These are phyloP conservation scores for Bolborhynchus lineola DNA, from an alignment of 2,113 vertebrate genomes.

Conservation along the genomic window DNA sequence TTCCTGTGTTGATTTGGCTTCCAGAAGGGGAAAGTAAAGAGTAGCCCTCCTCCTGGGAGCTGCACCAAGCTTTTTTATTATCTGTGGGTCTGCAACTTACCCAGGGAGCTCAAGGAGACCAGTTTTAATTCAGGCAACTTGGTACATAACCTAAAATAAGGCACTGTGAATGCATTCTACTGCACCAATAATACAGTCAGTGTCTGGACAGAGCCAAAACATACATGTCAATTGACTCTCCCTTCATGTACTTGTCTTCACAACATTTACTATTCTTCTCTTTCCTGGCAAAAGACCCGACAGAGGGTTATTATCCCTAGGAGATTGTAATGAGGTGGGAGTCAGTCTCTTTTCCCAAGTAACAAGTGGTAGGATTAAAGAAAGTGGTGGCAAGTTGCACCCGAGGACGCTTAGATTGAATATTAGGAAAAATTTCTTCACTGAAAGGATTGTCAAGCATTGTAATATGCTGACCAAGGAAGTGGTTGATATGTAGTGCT, in stretches of 20 bases:
- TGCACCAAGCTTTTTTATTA: not conserved
- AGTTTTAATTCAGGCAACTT: not conserved
- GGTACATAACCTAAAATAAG: not conserved
- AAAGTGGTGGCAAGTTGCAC: not conserved
- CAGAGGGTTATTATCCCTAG: not conserved
- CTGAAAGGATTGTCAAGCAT: not conserved
- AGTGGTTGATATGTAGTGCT: not conserved
- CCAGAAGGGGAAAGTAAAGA: not conserved
- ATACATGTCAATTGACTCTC: not conserved
- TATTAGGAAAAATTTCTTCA: not conserved
- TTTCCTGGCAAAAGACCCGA: not conserved
- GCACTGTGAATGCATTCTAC: not conserved
- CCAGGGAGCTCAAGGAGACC: not conserved
- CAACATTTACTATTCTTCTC: not conserved
- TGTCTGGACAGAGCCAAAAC: not conserved
- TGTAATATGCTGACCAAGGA: not conserved
- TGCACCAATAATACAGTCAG: not conserved
- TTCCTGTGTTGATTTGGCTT: not conserved
- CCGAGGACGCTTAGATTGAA: not conserved
- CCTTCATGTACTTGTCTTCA: not conserved
- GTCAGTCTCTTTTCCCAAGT: not conserved
- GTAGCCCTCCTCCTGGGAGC: not conserved
- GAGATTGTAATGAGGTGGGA: not conserved
- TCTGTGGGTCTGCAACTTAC: not conserved
- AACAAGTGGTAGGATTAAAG: not conserved